Conservation (phyloP, 1,140 invertebrate species). For the Drosophila paulistorum region DNA sequence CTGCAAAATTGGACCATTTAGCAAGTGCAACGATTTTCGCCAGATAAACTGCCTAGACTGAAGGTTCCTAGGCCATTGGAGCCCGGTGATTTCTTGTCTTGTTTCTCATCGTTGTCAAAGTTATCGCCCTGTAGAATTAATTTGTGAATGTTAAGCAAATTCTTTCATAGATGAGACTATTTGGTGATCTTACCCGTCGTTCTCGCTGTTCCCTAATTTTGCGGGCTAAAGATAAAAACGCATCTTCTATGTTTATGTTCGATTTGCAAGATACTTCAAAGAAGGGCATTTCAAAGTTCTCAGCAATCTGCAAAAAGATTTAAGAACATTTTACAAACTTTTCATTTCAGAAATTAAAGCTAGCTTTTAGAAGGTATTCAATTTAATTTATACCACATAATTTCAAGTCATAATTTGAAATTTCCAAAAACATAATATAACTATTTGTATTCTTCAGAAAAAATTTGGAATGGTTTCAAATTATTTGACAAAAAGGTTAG, state of each 20-base stretch:
- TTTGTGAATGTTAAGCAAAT: neutral
- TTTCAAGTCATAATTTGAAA: no score
- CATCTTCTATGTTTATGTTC: constrained; percentile 94
- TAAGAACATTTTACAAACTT: no score
- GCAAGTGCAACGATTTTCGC: constrained; percentile 81
- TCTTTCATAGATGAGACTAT: neutral
- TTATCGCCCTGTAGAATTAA: constrained; percentile 70
- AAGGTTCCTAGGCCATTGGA: constrained; percentile 82
- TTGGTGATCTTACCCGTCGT: constrained; percentile 85
- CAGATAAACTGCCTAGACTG: constrained; percentile 76
- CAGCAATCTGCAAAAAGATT: constrained; percentile 87
- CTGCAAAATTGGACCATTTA: constrained; percentile 42
- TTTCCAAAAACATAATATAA: no score
- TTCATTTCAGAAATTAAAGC: no score
- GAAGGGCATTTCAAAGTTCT: constrained; percentile 95
- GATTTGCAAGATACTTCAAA: constrained; percentile 96
- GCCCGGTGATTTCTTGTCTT: constrained; percentile 82
- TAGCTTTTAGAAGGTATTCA: no score
- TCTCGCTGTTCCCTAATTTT: constrained; percentile 91
- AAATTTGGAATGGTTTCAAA: no score
- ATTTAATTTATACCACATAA: no score
- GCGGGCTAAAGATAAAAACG: constrained; percentile 91
- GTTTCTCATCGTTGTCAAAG: constrained; percentile 78
- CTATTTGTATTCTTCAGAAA: no score
- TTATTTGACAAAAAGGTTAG: no score